Evolutionary conservation across 2,113 vertebrate species (phyloP).

Genomic region (Columba janthina): DNA sequence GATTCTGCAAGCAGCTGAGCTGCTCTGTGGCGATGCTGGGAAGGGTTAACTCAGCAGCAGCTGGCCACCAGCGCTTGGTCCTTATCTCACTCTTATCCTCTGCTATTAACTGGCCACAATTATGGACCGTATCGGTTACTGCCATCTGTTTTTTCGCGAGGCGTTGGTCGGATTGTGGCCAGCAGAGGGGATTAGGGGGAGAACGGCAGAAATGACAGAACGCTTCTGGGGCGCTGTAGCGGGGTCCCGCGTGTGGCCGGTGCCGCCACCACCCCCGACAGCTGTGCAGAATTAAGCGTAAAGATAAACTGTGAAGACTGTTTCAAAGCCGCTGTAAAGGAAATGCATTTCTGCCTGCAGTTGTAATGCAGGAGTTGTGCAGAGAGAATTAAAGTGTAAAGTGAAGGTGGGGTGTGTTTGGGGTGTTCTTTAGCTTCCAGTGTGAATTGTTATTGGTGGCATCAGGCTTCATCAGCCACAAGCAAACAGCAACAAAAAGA

Average conservation of each 20-base stretch:
- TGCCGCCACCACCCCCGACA: conserved; percentile 33
- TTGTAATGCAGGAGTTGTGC: neutral
- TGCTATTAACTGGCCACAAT: conserved; percentile 62
- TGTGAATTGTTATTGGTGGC: neutral
- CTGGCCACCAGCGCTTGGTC: conserved; percentile 57
- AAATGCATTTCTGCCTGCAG: conserved; percentile 22
- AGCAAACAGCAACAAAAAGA: neutral
- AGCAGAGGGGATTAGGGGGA: conserved; percentile 68
- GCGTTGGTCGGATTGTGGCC: conserved; percentile 47
- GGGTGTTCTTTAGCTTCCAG: neutral
- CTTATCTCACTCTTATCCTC: conserved; percentile 65
- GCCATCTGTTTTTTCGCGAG: conserved; percentile 71
- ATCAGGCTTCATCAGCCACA: neutral
- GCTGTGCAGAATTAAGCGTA: conserved; percentile 55
- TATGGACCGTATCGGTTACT: conserved; percentile 58
- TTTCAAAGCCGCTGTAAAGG: conserved; percentile 48
- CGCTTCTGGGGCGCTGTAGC: neutral
- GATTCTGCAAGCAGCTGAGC: neutral
- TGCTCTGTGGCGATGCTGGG: neutral
- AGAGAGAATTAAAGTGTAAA: neutral
- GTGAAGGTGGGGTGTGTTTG: neutral
- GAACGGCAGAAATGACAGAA: conserved; percentile 54
- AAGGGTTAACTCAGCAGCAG: conserved; percentile 71
- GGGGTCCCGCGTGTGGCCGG: neutral
- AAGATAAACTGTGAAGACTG: conserved; percentile 73